Evolutionary conservation across 2,113 vertebrate genomes (phyloP).

Genomic region (Antigone vipio): DNA sequence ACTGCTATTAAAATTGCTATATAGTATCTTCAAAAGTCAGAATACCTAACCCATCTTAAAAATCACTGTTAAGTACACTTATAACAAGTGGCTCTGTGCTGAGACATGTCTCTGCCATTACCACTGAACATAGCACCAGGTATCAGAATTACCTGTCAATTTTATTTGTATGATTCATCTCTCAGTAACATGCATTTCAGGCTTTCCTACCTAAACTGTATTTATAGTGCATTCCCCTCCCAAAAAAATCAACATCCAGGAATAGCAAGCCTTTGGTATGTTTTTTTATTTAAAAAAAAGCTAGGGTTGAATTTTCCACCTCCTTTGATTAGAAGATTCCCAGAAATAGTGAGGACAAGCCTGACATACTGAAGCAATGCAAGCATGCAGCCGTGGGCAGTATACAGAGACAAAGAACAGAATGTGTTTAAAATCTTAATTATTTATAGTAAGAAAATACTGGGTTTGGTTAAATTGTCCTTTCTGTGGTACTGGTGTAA

Average conservation of each 20-base stretch:
- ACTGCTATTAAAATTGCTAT: background rate
- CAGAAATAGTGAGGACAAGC: conserved; percentile 10
- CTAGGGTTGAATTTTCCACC: background rate
- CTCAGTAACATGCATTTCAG: background rate
- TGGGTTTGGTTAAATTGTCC: background rate
- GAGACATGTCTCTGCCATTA: background rate
- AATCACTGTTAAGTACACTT: background rate
- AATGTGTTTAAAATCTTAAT: conserved; percentile 8
- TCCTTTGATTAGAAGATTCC: background rate
- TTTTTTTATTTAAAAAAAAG: background rate
- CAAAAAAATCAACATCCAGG: background rate
- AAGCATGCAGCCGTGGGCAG: background rate
- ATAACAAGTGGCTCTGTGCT: background rate
- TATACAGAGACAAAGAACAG: background rate
- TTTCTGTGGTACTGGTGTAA: background rate
- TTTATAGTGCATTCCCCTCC: background rate
- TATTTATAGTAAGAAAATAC: conserved; percentile 15
- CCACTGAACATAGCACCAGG: background rate
- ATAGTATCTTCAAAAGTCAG: background rate
- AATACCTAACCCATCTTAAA: background rate
- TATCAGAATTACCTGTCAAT: background rate
- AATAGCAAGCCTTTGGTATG: background rate
- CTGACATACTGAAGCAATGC: background rate
- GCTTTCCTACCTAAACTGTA: background rate
- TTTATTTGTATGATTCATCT: background rate